Conservation (phyloP, 2,888 invertebrate genomes). For the Eurois occulta region DNA sequence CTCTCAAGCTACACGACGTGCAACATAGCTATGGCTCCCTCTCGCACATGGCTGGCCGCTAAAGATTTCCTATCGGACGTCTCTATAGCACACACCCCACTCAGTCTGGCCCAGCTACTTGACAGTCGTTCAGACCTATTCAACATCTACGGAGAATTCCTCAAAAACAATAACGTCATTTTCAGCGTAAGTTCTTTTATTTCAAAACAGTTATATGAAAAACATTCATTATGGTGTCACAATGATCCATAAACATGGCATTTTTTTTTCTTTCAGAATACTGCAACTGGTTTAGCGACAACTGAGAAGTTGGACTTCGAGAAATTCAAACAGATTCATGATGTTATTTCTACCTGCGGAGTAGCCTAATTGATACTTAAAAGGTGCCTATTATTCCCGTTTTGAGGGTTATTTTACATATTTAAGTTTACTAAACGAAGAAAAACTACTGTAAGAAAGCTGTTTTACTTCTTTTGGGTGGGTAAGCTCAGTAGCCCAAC, state of each 20-base stretch:
- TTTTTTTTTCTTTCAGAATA: conserved; percentile 77
- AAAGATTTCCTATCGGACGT: conserved; percentile 89
- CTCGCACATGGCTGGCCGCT: conserved; percentile 88
- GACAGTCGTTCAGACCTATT: conserved; percentile 91
- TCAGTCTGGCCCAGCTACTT: conserved; percentile 90
- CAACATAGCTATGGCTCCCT: conserved; percentile 91
- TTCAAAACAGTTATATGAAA: conserved; percentile 12
- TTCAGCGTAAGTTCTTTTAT: conserved; percentile 82
- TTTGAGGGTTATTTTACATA: conserved; percentile 18
- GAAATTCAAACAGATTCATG: conserved; percentile 85
- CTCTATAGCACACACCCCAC: conserved; percentile 92
- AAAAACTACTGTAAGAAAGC: conserved; percentile 9
- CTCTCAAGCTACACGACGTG: conserved; percentile 90
- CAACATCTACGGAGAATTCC: conserved; percentile 91
- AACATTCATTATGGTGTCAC: not conserved
- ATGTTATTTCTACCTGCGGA: conserved; percentile 82
- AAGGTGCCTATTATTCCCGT: conserved; percentile 17
- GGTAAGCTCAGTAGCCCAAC: not conserved
- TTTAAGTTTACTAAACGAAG: conserved; percentile 22
- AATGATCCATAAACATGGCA: not conserved
- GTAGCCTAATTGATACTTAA: conserved; percentile 70
- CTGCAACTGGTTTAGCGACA: conserved; percentile 84
- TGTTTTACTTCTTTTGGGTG: conserved; percentile 16
- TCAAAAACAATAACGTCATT: conserved; percentile 88
- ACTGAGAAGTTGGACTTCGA: conserved; percentile 86